These are phyloP conservation scores for Nowickia ferox DNA, from an alignment of 2,888 invertebrate genomes.

Conservation along the genomic window DNA sequence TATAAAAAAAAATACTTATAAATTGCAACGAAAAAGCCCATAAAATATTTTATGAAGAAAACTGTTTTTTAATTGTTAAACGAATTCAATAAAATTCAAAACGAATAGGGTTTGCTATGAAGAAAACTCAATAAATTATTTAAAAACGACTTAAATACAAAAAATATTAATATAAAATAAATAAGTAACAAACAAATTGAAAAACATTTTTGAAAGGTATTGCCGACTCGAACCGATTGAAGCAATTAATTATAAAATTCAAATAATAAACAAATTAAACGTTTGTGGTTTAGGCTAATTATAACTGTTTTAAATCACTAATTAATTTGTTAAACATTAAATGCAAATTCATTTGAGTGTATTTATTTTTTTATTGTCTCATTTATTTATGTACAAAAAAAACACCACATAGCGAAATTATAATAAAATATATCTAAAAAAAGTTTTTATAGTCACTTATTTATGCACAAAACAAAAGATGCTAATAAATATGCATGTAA, in stretches of 20 bases:
- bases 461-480: background rate
- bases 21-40: background rate
- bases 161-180: too few relatives aligned
- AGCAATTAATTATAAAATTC: background rate
- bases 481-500: background rate
- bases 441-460: constrained; percentile 9
- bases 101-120: background rate
- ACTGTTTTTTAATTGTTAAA: too few relatives aligned
- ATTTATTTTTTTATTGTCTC: constrained; percentile 9
- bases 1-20: too few relatives aligned
- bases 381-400: constrained; percentile 25
- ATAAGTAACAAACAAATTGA: background rate
- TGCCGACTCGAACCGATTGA: background rate
- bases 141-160: too few relatives aligned
- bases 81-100: background rate
- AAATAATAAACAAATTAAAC: background rate
- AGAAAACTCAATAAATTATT: background rate
- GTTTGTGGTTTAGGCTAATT: background rate
- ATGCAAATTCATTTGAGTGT: background rate
- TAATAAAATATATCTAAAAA: constrained; percentile 37
- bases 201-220: background rate
- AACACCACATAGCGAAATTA: constrained; percentile 27
- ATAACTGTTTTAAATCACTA: background rate
- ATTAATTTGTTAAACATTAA: constrained; percentile 1
- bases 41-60: too few relatives aligned